Evolutionary conservation across 1,140 invertebrate genomes (phyloP).

Genomic region (Drosophila navojoa): DNA sequence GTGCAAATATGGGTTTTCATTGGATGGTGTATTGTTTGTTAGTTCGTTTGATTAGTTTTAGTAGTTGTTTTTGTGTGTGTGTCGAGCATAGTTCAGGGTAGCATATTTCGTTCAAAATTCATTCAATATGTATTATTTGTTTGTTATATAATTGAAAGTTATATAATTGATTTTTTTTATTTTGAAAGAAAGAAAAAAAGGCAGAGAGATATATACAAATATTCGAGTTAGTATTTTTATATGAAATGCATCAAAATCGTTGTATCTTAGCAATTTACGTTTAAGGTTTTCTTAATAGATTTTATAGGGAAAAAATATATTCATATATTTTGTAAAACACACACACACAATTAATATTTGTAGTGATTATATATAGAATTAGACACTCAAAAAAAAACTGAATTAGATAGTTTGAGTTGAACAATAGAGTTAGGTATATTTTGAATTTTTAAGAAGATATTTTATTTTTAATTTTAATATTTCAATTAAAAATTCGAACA

Average conservation of each 20-base stretch:
- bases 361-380: constrained; percentile 51
- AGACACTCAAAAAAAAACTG: constrained; percentile 66
- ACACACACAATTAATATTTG: constrained; percentile 65
- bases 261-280: constrained; percentile 45
- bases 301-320: constrained; percentile 33
- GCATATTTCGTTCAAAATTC: constrained; percentile 71
- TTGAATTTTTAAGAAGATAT: constrained; percentile 42
- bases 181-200: constrained; percentile 69
- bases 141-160: constrained; percentile 52
- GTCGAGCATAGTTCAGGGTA: constrained; percentile 65
- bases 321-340: constrained; percentile 9
- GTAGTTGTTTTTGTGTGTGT: constrained; percentile 19
- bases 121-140: constrained; percentile 51
- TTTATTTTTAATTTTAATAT: constrained; percentile 5
- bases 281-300: constrained; percentile 31
- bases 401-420: constrained; percentile 54
- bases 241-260: constrained; percentile 56
- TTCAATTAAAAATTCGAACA: constrained; percentile 31
- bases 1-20: constrained; percentile 11
- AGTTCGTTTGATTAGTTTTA: constrained; percentile 16
- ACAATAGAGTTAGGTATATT: constrained; percentile 39
- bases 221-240: constrained; percentile 69
- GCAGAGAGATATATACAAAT: constrained; percentile 81
- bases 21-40: constrained; percentile 42
- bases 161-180: constrained; percentile 51